Percentiles rank a stretch among this genome's conserved stretches.
These are phyloP conservation scores for Spodoptera litura DNA, from an alignment of 1,140 invertebrate species.

Conservation along the genomic window DNA sequence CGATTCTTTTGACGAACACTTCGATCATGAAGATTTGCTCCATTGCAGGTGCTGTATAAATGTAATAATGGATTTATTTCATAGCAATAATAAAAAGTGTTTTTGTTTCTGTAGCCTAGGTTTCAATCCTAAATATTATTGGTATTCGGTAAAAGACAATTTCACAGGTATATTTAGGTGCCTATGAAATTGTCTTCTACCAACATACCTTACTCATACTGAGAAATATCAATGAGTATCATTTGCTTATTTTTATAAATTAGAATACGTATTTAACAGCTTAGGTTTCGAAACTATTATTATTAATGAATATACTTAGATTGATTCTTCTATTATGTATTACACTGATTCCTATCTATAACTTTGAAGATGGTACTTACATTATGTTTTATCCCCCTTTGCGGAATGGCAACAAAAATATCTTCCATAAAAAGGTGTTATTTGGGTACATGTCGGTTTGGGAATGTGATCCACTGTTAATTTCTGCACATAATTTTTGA, in stretches of 20 bases:
- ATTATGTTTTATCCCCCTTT: conserved; percentile 24
- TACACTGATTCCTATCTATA: no score
- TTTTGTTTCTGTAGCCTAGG: no score
- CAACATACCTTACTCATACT: no score
- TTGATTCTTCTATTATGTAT: no score
- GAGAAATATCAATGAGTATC: no score
- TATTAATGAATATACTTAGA: no score
- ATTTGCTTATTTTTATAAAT: not conserved
- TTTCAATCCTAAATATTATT: no score
- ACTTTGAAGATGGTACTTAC: conserved; percentile 9
- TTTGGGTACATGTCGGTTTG: conserved; percentile 28
- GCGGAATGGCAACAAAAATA: conserved; percentile 29
- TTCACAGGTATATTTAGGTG: no score
- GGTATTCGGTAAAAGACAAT: no score
- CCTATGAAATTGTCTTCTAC: no score
- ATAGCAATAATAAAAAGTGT: no score
- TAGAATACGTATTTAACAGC: not conserved
- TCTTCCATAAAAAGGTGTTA: conserved; percentile 23
- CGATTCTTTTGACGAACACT: conserved; percentile 79
- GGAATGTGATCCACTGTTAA: not conserved
- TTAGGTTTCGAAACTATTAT: not conserved
- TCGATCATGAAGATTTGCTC: conserved; percentile 84
- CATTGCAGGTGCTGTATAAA: conserved; percentile 59
- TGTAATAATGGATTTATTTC: no score
- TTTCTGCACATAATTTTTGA: conserved; percentile 39